phyloP scores from a whole-genome alignment of 2,113 vertebrate species.

The Dipodomys ordii region DNA sequence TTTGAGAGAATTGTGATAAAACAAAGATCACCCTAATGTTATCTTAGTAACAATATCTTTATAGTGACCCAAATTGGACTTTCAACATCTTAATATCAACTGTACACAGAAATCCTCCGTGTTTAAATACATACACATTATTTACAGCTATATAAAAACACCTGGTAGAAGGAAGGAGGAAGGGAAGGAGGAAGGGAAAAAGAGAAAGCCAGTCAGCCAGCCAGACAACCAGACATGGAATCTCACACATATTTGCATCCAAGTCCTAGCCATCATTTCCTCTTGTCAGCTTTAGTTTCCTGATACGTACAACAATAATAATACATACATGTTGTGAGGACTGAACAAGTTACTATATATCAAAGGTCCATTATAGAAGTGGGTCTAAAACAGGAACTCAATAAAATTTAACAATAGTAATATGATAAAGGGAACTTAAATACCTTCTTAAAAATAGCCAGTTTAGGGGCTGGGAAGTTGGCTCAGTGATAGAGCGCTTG shows the following conservation, averaged over 20 bases:
- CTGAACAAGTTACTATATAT: slow-evolving; percentile 3
- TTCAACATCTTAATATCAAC: slow-evolving; percentile 17
- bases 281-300: slow-evolving; percentile 7
- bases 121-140: slow-evolving; percentile 34
- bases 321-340: neutral
- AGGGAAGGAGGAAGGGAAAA: too few relatives aligned
- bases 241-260: neutral
- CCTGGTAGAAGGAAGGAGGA: neutral
- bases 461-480: too few relatives aligned
- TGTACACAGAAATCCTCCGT: neutral
- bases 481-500: too few relatives aligned
- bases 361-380: neutral
- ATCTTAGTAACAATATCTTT: neutral
- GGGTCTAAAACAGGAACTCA: slow-evolving; percentile 30
- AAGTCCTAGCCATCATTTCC: neutral
- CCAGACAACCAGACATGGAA: neutral
- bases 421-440: slow-evolving; percentile 27
- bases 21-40: slow-evolving; percentile 9
- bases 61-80: neutral
- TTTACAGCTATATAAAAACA: neutral
- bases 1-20: slow-evolving; percentile 5
- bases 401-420: neutral
- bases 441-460: neutral
- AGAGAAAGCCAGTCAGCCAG: too few relatives aligned
- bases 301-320: neutral